A percentile compares a stretch with the other conserved stretches of the same genome.
Evolutionary conservation across 1,140 invertebrate species (phyloP).

Genomic region (Bombus confusus): DNA sequence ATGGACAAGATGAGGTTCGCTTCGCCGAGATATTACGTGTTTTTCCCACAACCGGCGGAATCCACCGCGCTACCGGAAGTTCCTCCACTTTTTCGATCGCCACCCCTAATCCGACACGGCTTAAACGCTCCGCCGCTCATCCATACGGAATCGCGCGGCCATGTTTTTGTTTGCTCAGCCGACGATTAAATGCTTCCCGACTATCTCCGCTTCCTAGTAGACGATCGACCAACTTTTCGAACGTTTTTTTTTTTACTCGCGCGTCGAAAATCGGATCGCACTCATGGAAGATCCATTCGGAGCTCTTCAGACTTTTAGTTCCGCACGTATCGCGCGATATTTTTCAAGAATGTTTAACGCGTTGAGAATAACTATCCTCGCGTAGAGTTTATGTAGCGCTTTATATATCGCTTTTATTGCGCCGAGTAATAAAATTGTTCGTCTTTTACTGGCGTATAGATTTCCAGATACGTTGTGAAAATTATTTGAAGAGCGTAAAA

Average conservation of each 20-base stretch:
- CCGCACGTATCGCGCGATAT: neutral
- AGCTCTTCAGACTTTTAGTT: neutral
- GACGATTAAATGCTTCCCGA: conserved; percentile 8
- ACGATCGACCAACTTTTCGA: neutral
- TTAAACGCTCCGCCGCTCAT: neutral
- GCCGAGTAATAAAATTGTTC: neutral
- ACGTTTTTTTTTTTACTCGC: neutral
- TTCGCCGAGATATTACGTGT: conserved; percentile 15
- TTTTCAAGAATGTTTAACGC: neutral
- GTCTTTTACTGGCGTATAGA: neutral
- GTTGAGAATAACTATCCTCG: neutral
- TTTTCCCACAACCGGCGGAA: conserved; percentile 35
- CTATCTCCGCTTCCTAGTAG: neutral
- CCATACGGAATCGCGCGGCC: neutral
- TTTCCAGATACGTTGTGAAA: neutral
- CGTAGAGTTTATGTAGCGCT: too few species aligned
- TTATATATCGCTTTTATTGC: neutral
- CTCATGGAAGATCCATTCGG: neutral
- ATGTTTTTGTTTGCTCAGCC: conserved; percentile 20
- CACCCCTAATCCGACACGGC: neutral
- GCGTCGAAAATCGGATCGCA: neutral
- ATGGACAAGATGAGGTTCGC: conserved; percentile 39
- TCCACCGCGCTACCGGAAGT: neutral
- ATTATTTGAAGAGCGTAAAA: neutral
- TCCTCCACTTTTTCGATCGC: conserved; percentile 6